phyloP scores from a whole-genome alignment of 2,888 invertebrate genomes.

The Vanessa cardui region DNA sequence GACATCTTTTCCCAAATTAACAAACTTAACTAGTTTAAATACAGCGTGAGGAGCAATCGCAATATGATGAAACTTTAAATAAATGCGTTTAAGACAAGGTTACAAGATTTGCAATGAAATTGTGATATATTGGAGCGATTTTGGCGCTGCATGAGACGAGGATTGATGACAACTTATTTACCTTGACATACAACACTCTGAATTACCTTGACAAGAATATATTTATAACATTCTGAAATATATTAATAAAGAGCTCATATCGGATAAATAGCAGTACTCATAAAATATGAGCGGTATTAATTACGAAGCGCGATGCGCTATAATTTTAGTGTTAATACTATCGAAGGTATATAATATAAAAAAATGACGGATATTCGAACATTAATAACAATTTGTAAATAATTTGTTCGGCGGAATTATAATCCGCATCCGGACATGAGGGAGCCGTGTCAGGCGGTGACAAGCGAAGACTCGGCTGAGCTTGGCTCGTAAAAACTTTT shows the following conservation, averaged over 20 bases:
- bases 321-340: not conserved
- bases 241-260: slow-evolving; percentile 13
- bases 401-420: slow-evolving; percentile 73
- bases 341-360: not conserved
- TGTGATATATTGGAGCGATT: slow-evolving; percentile 34
- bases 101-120: slow-evolving; percentile 18
- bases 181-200: slow-evolving; percentile 25
- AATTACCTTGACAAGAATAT: slow-evolving; percentile 35
- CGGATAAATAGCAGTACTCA: slow-evolving; percentile 12
- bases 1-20: slow-evolving; percentile 11
- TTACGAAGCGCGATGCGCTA: slow-evolving; percentile 1
- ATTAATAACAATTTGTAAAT: slow-evolving; percentile 69
- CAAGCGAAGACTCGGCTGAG: slow-evolving; percentile 71
- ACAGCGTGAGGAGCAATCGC: not conserved
- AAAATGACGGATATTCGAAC: slow-evolving; percentile 39
- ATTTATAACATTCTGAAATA: slow-evolving; percentile 21
- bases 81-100: slow-evolving; percentile 7
- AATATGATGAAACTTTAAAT: slow-evolving; percentile 4
- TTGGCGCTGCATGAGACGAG: slow-evolving; percentile 29
- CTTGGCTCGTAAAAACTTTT: slow-evolving; percentile 79
- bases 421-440: slow-evolving; percentile 71
- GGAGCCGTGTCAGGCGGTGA: slow-evolving; percentile 68
- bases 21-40: slow-evolving; percentile 19
- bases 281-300: slow-evolving; percentile 15
- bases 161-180: slow-evolving; percentile 36